Percentiles rank a stretch among this genome's conserved stretches.
Conservation (phyloP, 1,140 invertebrate genomes). For the Papilio polyxenes region DNA sequence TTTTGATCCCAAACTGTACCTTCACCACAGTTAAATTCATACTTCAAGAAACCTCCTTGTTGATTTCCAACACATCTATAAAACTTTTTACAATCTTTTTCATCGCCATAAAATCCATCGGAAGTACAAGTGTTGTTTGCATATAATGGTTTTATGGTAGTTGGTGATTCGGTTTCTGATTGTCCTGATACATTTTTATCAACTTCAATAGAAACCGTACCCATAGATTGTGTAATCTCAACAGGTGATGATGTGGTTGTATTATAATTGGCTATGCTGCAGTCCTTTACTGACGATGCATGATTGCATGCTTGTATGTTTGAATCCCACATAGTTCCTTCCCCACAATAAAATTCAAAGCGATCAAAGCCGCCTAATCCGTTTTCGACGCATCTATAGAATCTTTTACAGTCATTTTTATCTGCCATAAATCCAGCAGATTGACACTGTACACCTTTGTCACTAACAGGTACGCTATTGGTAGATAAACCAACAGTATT, state of each 20-base stretch:
- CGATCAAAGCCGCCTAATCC: conserved; percentile 81
- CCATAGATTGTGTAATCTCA: neutral
- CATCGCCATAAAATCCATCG: conserved; percentile 82
- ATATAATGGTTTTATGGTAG: conserved; percentile 15
- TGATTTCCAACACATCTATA: conserved; percentile 85
- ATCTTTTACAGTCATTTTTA: conserved; percentile 83
- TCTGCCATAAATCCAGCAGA: conserved; percentile 82
- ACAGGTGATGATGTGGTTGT: conserved; percentile 23
- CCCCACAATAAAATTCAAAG: conserved; percentile 84
- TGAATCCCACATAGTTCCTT: conserved; percentile 85
- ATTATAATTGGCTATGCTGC: conserved; percentile 45
- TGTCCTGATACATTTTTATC: conserved; percentile 5
- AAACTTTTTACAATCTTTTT: conserved; percentile 83
- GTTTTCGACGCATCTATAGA: conserved; percentile 86
- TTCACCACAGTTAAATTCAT: conserved; percentile 84
- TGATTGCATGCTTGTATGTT: conserved; percentile 83
- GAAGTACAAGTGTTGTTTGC: conserved; percentile 68
- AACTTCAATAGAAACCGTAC: neutral
- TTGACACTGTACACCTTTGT: conserved; percentile 59
- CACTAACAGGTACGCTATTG: conserved; percentile 36
- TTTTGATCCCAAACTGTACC: conserved; percentile 85
- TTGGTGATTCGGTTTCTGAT: neutral
- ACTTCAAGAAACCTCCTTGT: conserved; percentile 80
- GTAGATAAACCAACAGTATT: conserved; percentile 40
- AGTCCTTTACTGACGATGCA: conserved; percentile 79